A percentile compares a stretch with the other conserved stretches of the same genome.
Conservation (phyloP, 2,888 invertebrate species). For the Synanthedon vespiformis region DNA sequence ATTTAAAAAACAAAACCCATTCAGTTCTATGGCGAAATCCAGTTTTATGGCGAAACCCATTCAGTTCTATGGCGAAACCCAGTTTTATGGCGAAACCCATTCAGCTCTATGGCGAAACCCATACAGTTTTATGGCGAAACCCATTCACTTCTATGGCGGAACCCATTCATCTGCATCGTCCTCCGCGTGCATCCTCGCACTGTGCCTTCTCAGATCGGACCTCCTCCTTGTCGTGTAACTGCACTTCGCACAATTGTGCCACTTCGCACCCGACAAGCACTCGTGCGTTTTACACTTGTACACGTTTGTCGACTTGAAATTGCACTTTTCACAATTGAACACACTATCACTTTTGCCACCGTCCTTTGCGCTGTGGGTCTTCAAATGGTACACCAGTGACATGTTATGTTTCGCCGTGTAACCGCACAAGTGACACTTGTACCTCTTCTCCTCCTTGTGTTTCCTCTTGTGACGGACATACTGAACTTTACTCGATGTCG, state of each 20-base stretch:
- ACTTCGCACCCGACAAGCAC: background rate
- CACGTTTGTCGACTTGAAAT: constrained; percentile 7
- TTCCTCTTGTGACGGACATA: constrained; percentile 30
- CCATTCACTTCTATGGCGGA: background rate
- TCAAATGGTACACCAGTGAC: constrained; percentile 44
- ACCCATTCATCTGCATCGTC: constrained; percentile 10
- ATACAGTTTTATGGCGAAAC: too few species aligned
- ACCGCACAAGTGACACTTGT: constrained; percentile 36
- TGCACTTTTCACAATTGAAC: constrained; percentile 16
- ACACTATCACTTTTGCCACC: constrained; percentile 1
- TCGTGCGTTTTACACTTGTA: constrained; percentile 1
- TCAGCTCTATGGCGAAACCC: too few species aligned
- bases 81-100: too few species aligned
- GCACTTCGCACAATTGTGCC: constrained; percentile 22
- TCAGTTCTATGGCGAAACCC: too few species aligned
- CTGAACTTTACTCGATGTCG: constrained; percentile 29
- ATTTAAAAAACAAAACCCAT: too few species aligned
- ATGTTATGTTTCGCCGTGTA: constrained; percentile 42
- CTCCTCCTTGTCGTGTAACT: constrained; percentile 21
- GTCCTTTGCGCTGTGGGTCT: constrained; percentile 18
- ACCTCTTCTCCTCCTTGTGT: constrained; percentile 32
- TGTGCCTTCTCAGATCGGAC: constrained; percentile 28
- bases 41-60: too few species aligned
- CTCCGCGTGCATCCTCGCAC: constrained; percentile 11
- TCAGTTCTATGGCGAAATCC: too few species aligned